These are phyloP conservation scores for Thaleichthys pacificus DNA, from an alignment of 2,797 vertebrate genomes.

Conservation along the genomic window DNA sequence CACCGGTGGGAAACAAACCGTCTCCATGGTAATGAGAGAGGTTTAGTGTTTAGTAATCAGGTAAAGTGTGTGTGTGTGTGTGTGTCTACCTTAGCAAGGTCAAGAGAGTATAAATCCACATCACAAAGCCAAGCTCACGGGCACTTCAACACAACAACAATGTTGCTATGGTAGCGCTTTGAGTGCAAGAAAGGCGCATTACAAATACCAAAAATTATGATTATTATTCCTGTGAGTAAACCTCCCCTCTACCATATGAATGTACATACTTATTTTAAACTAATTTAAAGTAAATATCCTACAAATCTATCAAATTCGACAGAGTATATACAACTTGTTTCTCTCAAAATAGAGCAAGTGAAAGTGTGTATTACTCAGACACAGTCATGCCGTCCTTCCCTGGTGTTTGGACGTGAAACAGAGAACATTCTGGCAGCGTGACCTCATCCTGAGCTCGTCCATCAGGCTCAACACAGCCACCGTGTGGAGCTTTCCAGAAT, in stretches of 20 bases:
- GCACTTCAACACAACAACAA: no score
- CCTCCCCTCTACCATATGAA: no score
- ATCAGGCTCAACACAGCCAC: constrained; percentile 11
- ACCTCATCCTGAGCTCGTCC: constrained; percentile 2
- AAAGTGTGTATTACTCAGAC: neutral
- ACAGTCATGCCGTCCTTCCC: neutral
- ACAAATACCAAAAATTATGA: no score
- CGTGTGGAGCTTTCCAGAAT: neutral
- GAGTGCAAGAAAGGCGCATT: no score
- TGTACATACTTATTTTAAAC: no score
- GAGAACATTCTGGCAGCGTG: neutral
- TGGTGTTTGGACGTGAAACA: neutral
- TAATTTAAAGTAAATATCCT: no score
- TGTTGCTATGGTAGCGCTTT: no score
- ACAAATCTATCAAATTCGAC: no score
- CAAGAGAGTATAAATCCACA: neutral
- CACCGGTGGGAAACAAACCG: neutral
- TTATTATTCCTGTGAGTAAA: no score
- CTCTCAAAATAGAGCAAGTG: no score
- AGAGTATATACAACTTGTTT: no score
- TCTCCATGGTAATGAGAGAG: neutral
- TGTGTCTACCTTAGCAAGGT: neutral
- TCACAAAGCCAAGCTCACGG: neutral
- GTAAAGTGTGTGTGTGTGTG: neutral
- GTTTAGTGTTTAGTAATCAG: no score